Evolutionary conservation across 2,888 invertebrate genomes (phyloP), one percentile per base, ranked within the genome.

Genomic region (Epistrophe grossulariae): DNA sequence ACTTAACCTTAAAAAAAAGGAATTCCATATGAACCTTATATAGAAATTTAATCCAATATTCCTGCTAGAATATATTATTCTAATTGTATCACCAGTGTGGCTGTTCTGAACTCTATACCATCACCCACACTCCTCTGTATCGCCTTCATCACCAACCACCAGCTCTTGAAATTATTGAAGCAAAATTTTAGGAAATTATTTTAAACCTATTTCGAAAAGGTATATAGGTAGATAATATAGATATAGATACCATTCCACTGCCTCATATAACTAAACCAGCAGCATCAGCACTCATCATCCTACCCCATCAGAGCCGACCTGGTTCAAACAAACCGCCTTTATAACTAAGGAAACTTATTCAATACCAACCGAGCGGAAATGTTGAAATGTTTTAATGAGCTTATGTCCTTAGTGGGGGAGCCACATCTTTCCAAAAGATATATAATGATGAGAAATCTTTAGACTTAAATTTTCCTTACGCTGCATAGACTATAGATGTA

Each of bases 371-470:
- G 73, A 82, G 82, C 66, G 82, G 79, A 87, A 87, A 87, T 87
- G 82, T 87, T 87, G 82, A 76, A 82, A 87, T 82, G 79, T 82
- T 82, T 78, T 87, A 82, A 87, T 87, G 82, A 87, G 85, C 85
- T 87, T 87, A 87, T 82, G 85, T 82, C 85, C 70, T 87, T 82
- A 79, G 85, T 38, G 59, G 59, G 1, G 79, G 78, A 59, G 19
- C 74, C 24, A 24, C 85, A 70, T 78, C 73, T 71, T 74, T 57
- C n/a, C 43, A 55, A 59, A 59, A 55, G 74, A 82, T 85, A 85
- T 85, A n/a, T n/a, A 85, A 82, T 78, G 74, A 82, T 70, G 85
- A 70, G 59, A 71, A 59, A 59, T 74, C 70, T 71, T 82, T 71
- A 79, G 71, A 66, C 28, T 59, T 66, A 85, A 85, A 74, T 78